Percentiles rank a stretch among this genome's conserved stretches.
These are phyloP conservation scores for Eudemis profundana DNA, from an alignment of 2,888 invertebrate genomes.

Conservation along the genomic window DNA sequence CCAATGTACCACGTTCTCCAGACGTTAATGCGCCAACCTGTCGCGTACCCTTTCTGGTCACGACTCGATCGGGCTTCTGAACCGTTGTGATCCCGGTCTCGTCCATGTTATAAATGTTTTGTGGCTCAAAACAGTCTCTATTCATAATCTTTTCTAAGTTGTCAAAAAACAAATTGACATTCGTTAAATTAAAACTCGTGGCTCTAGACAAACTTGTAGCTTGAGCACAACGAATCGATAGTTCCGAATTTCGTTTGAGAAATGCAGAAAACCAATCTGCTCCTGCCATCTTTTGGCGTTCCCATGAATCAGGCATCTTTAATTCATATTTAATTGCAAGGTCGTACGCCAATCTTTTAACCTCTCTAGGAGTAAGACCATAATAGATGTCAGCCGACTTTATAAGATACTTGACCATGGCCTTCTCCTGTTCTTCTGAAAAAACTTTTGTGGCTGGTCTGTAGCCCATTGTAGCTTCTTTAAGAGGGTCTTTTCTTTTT, in stretches of 20 bases:
- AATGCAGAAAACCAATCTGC: slow-evolving; percentile 41
- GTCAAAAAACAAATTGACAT: slow-evolving; percentile 51
- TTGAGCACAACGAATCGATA: slow-evolving; percentile 44
- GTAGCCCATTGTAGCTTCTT: too few relatives aligned
- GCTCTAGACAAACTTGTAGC: slow-evolving; percentile 48
- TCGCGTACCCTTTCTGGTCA: slow-evolving; percentile 55
- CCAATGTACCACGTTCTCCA: slow-evolving; percentile 4
- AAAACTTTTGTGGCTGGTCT: too few relatives aligned
- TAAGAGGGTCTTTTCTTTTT: slow-evolving; percentile 16
- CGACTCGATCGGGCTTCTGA: slow-evolving; percentile 55
- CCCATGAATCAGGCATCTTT: too few relatives aligned
- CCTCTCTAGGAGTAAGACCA: too few relatives aligned
- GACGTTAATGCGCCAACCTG: slow-evolving; percentile 57
- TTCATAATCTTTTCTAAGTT: slow-evolving; percentile 50
- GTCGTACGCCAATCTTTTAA: too few relatives aligned
- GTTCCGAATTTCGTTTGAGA: slow-evolving; percentile 38
- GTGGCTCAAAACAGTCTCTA: slow-evolving; percentile 48
- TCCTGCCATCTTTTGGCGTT: too few relatives aligned
- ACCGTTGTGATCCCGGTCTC: slow-evolving; percentile 61
- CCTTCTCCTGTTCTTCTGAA: too few relatives aligned
- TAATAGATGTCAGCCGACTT: too few relatives aligned
- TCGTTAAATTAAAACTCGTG: slow-evolving; percentile 52
- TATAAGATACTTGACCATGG: too few relatives aligned
- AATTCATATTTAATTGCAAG: too few relatives aligned
- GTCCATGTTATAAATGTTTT: slow-evolving; percentile 58